Evolutionary conservation across 2,888 invertebrate species (phyloP), one percentile per base, ranked within the genome.

Genomic region (Oscheius sp.): DNA sequence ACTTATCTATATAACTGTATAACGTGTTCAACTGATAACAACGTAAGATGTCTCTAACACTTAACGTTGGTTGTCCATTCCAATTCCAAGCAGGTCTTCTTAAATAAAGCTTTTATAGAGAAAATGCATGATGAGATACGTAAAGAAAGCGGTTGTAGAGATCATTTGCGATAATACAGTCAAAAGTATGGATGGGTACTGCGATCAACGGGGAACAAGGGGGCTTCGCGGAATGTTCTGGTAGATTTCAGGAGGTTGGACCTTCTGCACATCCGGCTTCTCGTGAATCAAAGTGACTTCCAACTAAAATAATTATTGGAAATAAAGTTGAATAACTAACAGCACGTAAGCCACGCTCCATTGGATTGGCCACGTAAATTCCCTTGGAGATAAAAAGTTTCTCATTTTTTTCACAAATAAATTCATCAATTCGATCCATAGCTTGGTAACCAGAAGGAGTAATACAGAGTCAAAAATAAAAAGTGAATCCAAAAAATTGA

Each of bases 211-310:
- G 2, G 59, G 59, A n/a, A 59, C 17, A 2, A 59, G 44, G 9
- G 59, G 59, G 5, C 44, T 57, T 26, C 30, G 41, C 26, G 59
- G 59, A 8, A 59, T 12, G 20, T 59, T 59, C 26, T 59, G 59
- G 26, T 59, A 59, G 20, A 59, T 26, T 12, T 59, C 59, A 9
- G 59, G 41, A 26, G 59, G 59, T 30, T 44, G 59, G 8, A 44
- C 44, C 20, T 59, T 59, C n/a, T n/a, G n/a, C 17, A 59, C n/a
- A 6, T 59, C 59, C 2, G 28, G 24, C 44, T 28, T 59, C 26
- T 59, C 59, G 44, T 59, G 26, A 14, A 59, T 38, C 44, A 59
- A n/a, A 6, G 59, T 59, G 9, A 59, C 44, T 44, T 59, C 59
- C 59, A 59, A n/a, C 59, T 59, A 20, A 41, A 54, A 54, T 36